Base-by-base conservation (phyloP, 2,797 vertebrate genomes). In the Argentina silus region DNA sequence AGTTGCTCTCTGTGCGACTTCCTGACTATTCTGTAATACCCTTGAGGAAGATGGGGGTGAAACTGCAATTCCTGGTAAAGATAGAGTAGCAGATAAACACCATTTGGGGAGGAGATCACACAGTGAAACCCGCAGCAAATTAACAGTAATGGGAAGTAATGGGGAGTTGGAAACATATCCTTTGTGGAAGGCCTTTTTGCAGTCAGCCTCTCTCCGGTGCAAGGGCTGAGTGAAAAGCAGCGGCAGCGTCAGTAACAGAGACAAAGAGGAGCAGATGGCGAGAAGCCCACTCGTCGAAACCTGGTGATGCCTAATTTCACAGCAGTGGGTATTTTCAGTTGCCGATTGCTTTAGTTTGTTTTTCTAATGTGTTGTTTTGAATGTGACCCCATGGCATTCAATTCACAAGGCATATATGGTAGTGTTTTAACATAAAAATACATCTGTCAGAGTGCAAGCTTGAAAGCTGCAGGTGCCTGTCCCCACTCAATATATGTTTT, bases 191-290 rank as follows among this genome's bases (percentile, higher is more conserved):
- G 56, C 59, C 76, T n/a, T 45, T 69, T 36, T 36, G 53, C 36
- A 63, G 44, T 57, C 4, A 3, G 68, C 62, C 21, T 23, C 44
- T 19, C 23, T 72, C 76, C 55, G 70, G 76, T 19, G 43, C 7
- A 23, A 23, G n/a, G 36, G 79, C 61, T 78, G 86, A 85, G 69
- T 79, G 81, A 76, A 75, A 79, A 84, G 72, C 78, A 81, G 82
- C 68, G 67, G 66, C 81, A 68, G 74, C 76, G 60, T 74, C 74
- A 76, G 48, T 42, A 27, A 66, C 85, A 77, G 79, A 74, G 67
- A 60, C 72, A 21, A 64, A 77, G 71, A 77, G 2, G 42, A 80
- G 56, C 65, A 27, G 19, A 27, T 67, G 64, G 45, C 19, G 17
- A 51, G 11, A 14, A 14, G 3, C 63, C 63, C 17, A 27, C 12